Conservation (phyloP, 2,888 invertebrate species). For the Leistus spinibarbis region DNA sequence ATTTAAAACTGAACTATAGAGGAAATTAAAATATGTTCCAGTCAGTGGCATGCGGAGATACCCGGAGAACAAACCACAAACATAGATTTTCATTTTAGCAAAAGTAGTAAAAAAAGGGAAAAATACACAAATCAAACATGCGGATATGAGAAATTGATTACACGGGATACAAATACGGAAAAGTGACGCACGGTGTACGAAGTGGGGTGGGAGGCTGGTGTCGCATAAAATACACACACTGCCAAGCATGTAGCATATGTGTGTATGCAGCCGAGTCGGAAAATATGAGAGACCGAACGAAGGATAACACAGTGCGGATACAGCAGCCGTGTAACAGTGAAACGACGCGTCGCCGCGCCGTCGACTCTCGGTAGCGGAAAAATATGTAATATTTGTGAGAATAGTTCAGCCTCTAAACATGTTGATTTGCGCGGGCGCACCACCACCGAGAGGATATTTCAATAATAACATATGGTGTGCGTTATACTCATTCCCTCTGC, state of each 20-base stretch:
- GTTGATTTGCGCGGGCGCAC: background rate
- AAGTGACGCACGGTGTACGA: no score
- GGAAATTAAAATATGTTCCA: background rate
- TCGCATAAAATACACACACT: background rate
- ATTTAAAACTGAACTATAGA: no score
- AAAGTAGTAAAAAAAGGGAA: background rate
- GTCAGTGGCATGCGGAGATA: no score
- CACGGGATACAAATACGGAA: background rate
- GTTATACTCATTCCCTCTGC: background rate
- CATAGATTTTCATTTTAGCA: background rate
- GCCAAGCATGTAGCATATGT: background rate
- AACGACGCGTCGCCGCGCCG: background rate
- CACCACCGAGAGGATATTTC: background rate
- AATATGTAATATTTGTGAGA: slow-evolving; percentile 5
- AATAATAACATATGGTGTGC: background rate
- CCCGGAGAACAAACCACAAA: background rate
- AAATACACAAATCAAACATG: background rate
- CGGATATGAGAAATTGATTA: background rate
- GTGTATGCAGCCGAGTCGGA: background rate
- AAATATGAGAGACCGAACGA: background rate
- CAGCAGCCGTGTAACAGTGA: background rate
- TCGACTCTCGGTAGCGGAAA: background rate
- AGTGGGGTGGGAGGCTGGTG: background rate
- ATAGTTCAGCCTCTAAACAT: background rate
- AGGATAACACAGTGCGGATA: background rate